phyloP scores from a whole-genome alignment of 2,888 invertebrate genomes.

The Rapana venosa region DNA sequence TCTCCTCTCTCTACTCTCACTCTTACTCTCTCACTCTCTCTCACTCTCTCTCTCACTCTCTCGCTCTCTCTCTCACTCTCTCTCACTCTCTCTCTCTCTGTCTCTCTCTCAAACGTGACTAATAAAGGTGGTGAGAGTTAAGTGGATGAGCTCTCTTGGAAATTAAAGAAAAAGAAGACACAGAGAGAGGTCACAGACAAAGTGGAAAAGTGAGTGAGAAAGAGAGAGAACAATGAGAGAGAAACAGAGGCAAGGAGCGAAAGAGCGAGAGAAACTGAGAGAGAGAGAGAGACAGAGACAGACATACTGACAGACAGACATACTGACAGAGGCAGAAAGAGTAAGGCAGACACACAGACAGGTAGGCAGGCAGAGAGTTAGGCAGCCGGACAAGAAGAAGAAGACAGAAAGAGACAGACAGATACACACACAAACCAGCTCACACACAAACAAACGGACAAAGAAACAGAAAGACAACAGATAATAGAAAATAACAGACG shows the following conservation, averaged over 20 bases:
- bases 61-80: not conserved
- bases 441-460: no score
- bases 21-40: not conserved
- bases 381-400: not conserved
- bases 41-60: not conserved
- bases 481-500: no score
- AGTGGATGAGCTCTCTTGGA: not conserved
- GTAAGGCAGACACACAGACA: not conserved
- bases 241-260: not conserved
- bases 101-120: not conserved
- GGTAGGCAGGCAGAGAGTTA: not conserved
- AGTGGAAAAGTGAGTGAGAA: not conserved
- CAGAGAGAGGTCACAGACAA: no score
- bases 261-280: not conserved
- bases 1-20: constrained; percentile 5
- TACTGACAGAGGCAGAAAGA: not conserved
- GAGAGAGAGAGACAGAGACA: no score
- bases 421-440: no score
- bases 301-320: no score
- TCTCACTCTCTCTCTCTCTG: not conserved
- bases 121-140: not conserved
- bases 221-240: not conserved
- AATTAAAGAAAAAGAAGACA: no score
- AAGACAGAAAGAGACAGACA: not conserved
- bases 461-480: no score